Percentiles rank a stretch among this genome's conserved stretches.
Conservation (phyloP, 2,888 invertebrate species). For the Galeopsomyia nigrocyanea region DNA sequence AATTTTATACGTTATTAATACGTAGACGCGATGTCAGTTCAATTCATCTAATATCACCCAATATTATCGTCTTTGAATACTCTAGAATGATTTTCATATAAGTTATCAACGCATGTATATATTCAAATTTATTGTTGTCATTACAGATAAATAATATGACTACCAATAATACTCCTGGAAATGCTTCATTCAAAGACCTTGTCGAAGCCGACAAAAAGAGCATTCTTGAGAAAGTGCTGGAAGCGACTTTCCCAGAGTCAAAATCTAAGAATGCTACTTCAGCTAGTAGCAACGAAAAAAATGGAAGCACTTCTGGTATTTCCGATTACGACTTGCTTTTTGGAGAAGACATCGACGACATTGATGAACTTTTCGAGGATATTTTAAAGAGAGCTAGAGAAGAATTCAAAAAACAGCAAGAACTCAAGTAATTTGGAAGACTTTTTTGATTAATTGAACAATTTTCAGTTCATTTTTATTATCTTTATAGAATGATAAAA, state of each 20-base stretch:
- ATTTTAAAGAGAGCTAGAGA: constrained; percentile 23
- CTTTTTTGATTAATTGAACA: not conserved
- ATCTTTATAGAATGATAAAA: not conserved
- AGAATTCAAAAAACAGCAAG: constrained; percentile 22
- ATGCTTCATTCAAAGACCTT: not conserved
- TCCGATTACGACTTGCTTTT: constrained; percentile 7
- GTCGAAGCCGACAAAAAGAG: constrained; percentile 33
- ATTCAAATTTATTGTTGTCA: too few species aligned
- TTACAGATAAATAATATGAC: too few species aligned
- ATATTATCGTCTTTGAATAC: too few species aligned
- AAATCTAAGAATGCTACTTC: not conserved
- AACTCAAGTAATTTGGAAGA: constrained; percentile 38
- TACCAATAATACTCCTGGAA: not conserved
- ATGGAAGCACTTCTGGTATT: not conserved
- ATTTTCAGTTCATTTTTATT: not conserved
- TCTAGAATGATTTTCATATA: too few species aligned
- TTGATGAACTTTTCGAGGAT: constrained; percentile 39
- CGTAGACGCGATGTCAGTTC: too few species aligned
- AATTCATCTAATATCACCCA: too few species aligned
- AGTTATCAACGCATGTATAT: too few species aligned
- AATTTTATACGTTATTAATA: too few species aligned
- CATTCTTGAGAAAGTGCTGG: constrained; percentile 12
- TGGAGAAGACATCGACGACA: constrained; percentile 33
- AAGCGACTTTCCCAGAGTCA: not conserved
- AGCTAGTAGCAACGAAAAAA: not conserved